phyloP scores from a whole-genome alignment of 2,113 vertebrate species.

The Brachypodius melanocephalos region DNA sequence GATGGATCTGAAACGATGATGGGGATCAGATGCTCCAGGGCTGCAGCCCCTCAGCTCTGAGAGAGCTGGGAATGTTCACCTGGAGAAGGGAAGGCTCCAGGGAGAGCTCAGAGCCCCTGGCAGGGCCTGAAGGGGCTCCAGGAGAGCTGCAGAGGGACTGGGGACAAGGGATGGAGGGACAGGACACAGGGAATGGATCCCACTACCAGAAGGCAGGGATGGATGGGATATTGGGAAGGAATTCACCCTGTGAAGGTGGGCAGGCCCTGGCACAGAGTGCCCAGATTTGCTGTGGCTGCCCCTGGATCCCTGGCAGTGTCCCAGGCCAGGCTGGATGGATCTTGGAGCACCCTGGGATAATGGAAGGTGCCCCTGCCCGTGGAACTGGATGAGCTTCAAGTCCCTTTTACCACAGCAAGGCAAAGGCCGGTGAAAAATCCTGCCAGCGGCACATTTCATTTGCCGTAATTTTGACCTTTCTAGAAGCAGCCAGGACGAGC shows the following conservation, averaged over 20 bases:
- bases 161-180: background rate
- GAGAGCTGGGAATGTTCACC: background rate
- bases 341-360: background rate
- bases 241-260: accelerated
- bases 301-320: background rate
- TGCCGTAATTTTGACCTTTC: background rate
- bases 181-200: background rate
- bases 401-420: background rate
- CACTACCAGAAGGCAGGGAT: background rate
- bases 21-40: background rate
- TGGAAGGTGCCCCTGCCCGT: background rate
- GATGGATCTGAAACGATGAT: background rate
- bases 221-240: background rate
- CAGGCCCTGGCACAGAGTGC: accelerated
- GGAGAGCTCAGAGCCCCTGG: accelerated
- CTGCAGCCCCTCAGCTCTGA: background rate
- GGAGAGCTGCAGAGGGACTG: background rate
- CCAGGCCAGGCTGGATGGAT: background rate
- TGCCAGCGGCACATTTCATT: background rate
- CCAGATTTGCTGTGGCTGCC: background rate
- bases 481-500: background rate
- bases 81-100: accelerated
- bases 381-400: background rate
- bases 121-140: background rate
- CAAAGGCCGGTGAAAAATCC: background rate